These are phyloP conservation scores for Leptodactylus fallax DNA, from an alignment of 2,797 vertebrate genomes.

Conservation along the genomic window DNA sequence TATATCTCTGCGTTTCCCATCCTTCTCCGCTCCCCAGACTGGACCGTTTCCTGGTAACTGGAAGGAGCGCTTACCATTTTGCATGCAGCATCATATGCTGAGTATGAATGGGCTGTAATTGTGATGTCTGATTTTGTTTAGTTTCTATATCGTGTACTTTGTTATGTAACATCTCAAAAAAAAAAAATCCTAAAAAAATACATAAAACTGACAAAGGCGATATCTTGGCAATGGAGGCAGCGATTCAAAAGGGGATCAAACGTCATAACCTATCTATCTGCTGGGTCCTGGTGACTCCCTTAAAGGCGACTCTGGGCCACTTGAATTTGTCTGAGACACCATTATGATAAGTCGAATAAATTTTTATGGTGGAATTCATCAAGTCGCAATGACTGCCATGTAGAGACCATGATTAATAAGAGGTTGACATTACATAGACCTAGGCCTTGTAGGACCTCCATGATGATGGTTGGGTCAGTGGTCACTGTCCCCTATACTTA, in stretches of 20 bases:
- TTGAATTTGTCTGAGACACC: no score
- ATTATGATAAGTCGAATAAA: neutral
- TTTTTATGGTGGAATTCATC: neutral
- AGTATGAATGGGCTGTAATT: slow-evolving; percentile 37
- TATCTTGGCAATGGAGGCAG: neutral
- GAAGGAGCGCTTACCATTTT: neutral
- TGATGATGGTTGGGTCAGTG: neutral
- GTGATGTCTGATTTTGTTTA: neutral
- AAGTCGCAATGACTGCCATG: neutral
- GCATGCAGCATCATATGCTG: neutral
- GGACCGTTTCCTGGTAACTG: slow-evolving; percentile 45
- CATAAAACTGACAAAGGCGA: no score
- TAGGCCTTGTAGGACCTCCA: neutral
- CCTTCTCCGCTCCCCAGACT: neutral
- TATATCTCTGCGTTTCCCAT: slow-evolving; percentile 21
- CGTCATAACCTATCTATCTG: no score
- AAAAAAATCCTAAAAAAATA: neutral
- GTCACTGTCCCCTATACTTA: neutral
- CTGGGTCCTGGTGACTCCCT: no score
- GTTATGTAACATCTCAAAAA: neutral
- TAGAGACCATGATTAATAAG: neutral
- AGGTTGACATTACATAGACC: neutral
- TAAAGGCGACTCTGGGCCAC: neutral
- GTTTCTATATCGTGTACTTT: neutral
- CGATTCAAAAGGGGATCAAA: no score